Percentiles rank a stretch among this genome's conserved stretches.
Conservation (phyloP, 2,888 invertebrate species). For the Volucella inanis region DNA sequence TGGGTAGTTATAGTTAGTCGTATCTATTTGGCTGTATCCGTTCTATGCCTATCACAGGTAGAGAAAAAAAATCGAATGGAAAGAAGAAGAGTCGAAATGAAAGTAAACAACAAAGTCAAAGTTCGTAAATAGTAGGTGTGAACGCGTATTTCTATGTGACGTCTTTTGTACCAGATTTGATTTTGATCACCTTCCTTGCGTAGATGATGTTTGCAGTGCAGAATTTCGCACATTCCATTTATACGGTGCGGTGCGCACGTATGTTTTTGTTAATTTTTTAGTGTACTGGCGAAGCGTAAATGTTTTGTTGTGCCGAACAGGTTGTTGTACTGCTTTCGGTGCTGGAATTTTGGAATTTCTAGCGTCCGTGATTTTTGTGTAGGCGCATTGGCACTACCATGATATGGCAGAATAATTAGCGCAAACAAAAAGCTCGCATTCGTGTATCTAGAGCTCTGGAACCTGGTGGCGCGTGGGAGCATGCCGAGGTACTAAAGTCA, state of each 20-base stretch:
- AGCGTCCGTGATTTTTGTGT: slow-evolving; percentile 23
- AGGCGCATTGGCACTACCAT: slow-evolving; percentile 8
- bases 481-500: neutral
- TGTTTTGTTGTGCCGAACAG: slow-evolving; percentile 3
- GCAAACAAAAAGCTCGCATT: slow-evolving; percentile 23
- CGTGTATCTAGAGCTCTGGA: slow-evolving; percentile 28
- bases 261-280: neutral
- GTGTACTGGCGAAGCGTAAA: neutral
- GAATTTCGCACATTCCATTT: slow-evolving; percentile 51
- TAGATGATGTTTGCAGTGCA: slow-evolving; percentile 4
- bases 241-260: slow-evolving; percentile 37
- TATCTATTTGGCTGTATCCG: slow-evolving; percentile 1
- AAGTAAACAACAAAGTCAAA: neutral
- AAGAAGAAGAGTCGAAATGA: slow-evolving; percentile 17
- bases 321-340: slow-evolving; percentile 47
- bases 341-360: slow-evolving; percentile 52
- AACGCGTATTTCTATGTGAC: slow-evolving; percentile 44
- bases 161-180: slow-evolving; percentile 10
- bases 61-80: neutral
- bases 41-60: neutral
- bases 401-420: slow-evolving; percentile 45
- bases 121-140: slow-evolving; percentile 32
- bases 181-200: neutral
- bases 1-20: slow-evolving; percentile 4
- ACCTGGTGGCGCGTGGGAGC: slow-evolving; percentile 24